A percentile compares a stretch with the other conserved stretches of the same genome.
These are phyloP conservation scores for Gallinago nigripennis DNA, from an alignment of 2,797 vertebrate species.

Conservation along the genomic window DNA sequence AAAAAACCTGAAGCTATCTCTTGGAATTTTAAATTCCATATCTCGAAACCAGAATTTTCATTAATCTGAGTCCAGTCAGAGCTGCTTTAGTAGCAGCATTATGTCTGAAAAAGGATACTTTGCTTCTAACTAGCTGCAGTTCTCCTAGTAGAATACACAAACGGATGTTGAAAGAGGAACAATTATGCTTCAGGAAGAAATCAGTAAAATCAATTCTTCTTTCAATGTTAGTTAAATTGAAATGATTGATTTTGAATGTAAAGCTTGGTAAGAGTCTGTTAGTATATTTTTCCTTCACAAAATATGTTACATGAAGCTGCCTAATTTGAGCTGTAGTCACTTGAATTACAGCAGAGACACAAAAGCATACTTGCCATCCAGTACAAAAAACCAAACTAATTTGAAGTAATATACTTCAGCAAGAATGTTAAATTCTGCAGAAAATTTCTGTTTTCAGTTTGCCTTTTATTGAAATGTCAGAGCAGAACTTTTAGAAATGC, in stretches of 20 bases:
- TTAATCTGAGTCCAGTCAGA: not conserved
- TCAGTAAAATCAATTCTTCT: slow-evolving; percentile 31
- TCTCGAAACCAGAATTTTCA: not conserved
- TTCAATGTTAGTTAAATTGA: slow-evolving; percentile 49
- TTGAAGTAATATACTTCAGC: not conserved
- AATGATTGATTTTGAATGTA: slow-evolving; percentile 46
- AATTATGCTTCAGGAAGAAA: not conserved
- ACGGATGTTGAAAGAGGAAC: not conserved
- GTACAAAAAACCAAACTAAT: not conserved
- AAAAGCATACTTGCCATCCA: not conserved
- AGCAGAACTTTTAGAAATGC: not conserved
- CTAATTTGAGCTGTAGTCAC: not conserved
- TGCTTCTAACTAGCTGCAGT: not conserved
- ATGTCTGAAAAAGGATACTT: not conserved
- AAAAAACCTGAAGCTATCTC: not conserved
- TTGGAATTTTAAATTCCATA: not conserved
- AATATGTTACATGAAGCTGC: not conserved
- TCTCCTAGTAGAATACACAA: not conserved
- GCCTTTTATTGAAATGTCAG: not conserved
- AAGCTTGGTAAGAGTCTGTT: not conserved
- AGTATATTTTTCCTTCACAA: slow-evolving; percentile 15
- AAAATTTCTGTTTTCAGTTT: not conserved
- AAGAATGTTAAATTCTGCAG: not conserved
- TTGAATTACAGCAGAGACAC: not conserved
- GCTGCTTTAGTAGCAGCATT: not conserved